Evolutionary conservation across 2,888 invertebrate genomes (phyloP).

Genomic region (Dasysyrphus albostriatus): DNA sequence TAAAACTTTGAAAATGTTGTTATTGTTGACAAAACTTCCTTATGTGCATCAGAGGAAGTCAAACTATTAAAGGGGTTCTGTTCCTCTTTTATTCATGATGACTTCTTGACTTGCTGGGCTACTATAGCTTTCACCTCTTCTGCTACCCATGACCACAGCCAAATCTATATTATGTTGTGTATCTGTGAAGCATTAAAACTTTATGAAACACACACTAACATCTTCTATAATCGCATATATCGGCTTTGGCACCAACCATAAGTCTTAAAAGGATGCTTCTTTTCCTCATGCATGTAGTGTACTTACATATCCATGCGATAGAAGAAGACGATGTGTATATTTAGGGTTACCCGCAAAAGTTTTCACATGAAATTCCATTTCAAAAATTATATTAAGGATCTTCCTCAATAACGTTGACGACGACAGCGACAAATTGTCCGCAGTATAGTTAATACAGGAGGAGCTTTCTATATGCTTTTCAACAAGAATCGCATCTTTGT

Average conservation of each 20-base stretch:
- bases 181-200: conserved; percentile 62
- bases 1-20: conserved; percentile 58
- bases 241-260: conserved; percentile 44
- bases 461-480: conserved; percentile 1
- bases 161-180: conserved; percentile 39
- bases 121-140: not conserved
- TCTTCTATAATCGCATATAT: conserved; percentile 43
- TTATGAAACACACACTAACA: conserved; percentile 49
- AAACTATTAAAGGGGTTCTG: conserved; percentile 9
- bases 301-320: not conserved
- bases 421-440: conserved; percentile 71
- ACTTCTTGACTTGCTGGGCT: conserved; percentile 41
- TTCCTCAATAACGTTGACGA: not conserved
- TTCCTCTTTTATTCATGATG: conserved; percentile 22
- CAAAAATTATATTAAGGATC: conserved; percentile 66
- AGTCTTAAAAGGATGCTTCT: conserved; percentile 40
- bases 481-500: conserved; percentile 14
- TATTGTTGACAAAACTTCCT: conserved; percentile 66
- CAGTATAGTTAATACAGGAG: conserved; percentile 60
- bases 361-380: conserved; percentile 74
- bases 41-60: conserved; percentile 16
- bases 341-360: conserved; percentile 72
- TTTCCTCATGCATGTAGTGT: not conserved
- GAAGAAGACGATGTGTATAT: conserved; percentile 33
- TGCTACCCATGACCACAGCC: conserved; percentile 50